A percentile compares a stretch with the other conserved stretches of the same genome.
These are phyloP conservation scores for Bugulina stolonifera DNA, from an alignment of 2,888 invertebrate species.

Conservation along the genomic window DNA sequence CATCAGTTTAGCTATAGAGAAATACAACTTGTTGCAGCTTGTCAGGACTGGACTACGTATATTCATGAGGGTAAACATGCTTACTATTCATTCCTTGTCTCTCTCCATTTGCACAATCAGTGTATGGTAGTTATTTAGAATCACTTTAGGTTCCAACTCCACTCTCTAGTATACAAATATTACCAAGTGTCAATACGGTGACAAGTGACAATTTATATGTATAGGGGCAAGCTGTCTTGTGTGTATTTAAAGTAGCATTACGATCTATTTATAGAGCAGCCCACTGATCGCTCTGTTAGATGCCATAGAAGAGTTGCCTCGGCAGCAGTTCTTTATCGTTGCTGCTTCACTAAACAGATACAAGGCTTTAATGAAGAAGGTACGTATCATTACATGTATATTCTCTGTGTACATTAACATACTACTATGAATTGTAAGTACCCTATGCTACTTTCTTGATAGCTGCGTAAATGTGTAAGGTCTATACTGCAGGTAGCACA, in stretches of 20 bases:
- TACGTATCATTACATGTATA: neutral
- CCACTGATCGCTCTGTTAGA: neutral
- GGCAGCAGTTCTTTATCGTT: slow-evolving; percentile 8
- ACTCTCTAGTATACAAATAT: no score
- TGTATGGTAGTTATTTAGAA: no score
- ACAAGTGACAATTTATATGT: no score
- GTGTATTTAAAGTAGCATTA: neutral
- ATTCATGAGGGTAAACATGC: slow-evolving; percentile 3
- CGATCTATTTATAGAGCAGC: neutral
- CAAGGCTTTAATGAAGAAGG: slow-evolving; percentile 8
- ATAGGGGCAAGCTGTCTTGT: neutral
- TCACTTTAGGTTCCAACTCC: no score
- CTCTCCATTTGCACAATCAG: no score
- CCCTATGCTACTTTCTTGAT: neutral
- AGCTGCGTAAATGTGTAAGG: neutral
- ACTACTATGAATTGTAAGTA: no score
- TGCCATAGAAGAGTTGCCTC: neutral
- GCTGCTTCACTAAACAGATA: neutral
- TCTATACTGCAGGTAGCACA: neutral
- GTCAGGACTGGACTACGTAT: slow-evolving; percentile 3
- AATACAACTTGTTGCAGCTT: neutral
- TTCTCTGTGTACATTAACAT: no score
- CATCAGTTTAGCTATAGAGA: neutral
- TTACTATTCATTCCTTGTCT: no score
- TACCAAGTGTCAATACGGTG: no score